Percentiles rank a stretch among this genome's conserved stretches.
These are phyloP conservation scores for Drosophila heteroneura DNA, from an alignment of 2,888 invertebrate genomes.

Conservation along the genomic window DNA sequence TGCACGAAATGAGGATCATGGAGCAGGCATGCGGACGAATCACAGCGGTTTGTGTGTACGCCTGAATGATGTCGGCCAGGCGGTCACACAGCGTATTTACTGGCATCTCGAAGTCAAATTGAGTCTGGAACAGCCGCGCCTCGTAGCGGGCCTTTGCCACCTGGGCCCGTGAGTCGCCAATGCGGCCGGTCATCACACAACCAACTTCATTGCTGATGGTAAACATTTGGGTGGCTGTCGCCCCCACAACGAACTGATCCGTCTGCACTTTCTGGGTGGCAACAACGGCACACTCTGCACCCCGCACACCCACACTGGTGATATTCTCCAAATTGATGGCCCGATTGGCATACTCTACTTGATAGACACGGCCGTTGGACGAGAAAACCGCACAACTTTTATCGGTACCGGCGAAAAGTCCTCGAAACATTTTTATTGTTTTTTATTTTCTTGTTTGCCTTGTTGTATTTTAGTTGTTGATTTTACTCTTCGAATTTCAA, in stretches of 20 bases:
- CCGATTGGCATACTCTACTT: not conserved
- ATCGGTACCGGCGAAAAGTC: not conserved
- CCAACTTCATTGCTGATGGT: not conserved
- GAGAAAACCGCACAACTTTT: not conserved
- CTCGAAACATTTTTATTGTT: not conserved
- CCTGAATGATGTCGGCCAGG: not conserved
- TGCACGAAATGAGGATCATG: not conserved
- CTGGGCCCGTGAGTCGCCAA: not conserved
- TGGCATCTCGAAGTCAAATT: not conserved
- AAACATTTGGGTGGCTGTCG: not conserved
- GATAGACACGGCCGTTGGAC: not conserved
- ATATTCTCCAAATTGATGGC: not conserved
- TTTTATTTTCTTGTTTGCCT: not conserved
- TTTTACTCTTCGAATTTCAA: not conserved
- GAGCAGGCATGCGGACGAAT: not conserved
- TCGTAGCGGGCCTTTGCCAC: not conserved
- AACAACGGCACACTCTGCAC: not conserved
- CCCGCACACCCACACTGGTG: not conserved
- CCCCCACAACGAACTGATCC: not conserved
- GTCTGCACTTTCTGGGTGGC: not conserved
- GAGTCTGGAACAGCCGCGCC: accelerated
- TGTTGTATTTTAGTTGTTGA: not conserved
- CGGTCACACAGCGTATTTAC: not conserved
- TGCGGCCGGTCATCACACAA: not conserved
- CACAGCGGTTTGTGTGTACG: not conserved